phyloP scores from a whole-genome alignment of 2,888 invertebrate genomes.

The Standfussiana lucernea region DNA sequence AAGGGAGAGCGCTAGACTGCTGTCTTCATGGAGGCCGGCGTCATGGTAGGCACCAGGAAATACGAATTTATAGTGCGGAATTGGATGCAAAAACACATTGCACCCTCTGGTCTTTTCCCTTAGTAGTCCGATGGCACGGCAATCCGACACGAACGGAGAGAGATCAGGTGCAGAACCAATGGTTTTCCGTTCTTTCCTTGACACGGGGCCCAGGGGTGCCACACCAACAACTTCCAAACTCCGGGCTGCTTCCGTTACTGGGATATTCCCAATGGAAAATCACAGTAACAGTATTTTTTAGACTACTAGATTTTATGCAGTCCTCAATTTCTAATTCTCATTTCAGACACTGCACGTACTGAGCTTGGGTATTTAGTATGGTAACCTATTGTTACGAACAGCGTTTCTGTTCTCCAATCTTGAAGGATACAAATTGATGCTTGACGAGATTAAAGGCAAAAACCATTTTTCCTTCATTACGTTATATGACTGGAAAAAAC shows the following conservation, averaged over 20 bases:
- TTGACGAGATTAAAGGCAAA: neutral
- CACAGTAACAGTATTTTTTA: neutral
- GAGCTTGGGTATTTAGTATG: neutral
- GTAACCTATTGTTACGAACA: neutral
- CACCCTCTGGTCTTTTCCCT: neutral
- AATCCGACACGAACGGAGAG: neutral
- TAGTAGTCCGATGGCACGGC: neutral
- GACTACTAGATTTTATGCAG: neutral
- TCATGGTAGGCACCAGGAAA: too few species aligned
- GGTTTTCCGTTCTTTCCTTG: neutral
- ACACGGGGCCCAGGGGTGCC: too few species aligned
- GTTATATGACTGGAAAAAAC: too few species aligned
- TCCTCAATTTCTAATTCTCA: too few species aligned
- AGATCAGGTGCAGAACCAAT: neutral
- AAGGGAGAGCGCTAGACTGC: too few species aligned
- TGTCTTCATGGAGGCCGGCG: too few species aligned
- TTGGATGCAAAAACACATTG: neutral
- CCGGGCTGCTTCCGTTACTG: neutral
- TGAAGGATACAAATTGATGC: neutral
- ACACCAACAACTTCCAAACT: neutral
- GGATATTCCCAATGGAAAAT: neutral
- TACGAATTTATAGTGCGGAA: neutral
- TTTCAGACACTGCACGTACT: too few species aligned
- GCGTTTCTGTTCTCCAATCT: neutral
- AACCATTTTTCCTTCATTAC: neutral